phyloP scores from a whole-genome alignment of 2,888 invertebrate genomes.

The Nomada goodeniana region DNA sequence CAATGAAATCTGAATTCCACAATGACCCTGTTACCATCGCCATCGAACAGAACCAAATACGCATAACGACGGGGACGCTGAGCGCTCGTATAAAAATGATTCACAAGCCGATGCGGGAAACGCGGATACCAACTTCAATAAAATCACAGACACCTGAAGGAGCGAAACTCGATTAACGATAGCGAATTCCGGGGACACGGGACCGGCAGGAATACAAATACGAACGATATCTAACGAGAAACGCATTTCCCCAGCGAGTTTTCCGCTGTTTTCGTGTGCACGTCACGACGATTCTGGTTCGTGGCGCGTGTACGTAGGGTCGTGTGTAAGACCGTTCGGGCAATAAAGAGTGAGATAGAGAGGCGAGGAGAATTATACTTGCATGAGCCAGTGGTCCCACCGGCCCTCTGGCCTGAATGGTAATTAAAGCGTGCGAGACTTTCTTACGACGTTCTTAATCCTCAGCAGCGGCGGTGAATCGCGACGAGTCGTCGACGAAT shows the following conservation, averaged over 20 bases:
- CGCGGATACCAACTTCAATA: too few relatives aligned
- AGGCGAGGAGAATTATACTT: constrained; percentile 75
- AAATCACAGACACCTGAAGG: neutral
- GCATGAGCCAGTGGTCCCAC: constrained; percentile 74
- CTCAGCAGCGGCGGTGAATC: constrained; percentile 54
- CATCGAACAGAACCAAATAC: too few relatives aligned
- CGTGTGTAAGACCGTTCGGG: neutral
- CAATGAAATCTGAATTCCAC: too few relatives aligned
- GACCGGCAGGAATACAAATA: neutral
- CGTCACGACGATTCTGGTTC: constrained; percentile 37
- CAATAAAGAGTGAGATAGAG: constrained; percentile 29
- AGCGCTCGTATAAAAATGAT: too few relatives aligned
- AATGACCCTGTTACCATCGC: too few relatives aligned
- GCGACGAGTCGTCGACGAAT: constrained; percentile 47
- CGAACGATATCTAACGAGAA: neutral
- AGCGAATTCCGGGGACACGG: neutral
- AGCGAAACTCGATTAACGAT: neutral
- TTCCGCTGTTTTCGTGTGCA: constrained; percentile 47
- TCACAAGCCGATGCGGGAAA: too few relatives aligned
- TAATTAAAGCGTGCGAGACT: constrained; percentile 77
- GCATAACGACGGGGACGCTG: too few relatives aligned
- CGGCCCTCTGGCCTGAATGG: constrained; percentile 75
- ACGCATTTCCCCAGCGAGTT: constrained; percentile 43
- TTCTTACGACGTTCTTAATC: constrained; percentile 74
- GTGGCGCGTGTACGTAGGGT: constrained; percentile 27